These are phyloP conservation scores for Entomyzon cyanotis DNA, from an alignment of 2,113 vertebrate genomes.

Conservation along the genomic window DNA sequence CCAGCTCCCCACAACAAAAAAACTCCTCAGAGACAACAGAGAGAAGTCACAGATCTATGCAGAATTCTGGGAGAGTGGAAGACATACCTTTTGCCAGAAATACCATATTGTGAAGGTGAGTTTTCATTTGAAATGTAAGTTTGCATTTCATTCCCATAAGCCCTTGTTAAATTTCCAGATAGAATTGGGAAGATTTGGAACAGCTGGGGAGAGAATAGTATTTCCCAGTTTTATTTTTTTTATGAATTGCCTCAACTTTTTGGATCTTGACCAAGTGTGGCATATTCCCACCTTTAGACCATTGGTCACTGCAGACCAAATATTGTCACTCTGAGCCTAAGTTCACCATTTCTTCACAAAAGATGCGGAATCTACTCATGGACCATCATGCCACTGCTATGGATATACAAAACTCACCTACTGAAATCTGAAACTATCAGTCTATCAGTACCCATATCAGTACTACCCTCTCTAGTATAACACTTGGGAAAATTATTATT, in stretches of 20 bases:
- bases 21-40: neutral
- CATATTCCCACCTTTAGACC: neutral
- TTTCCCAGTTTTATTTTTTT: neutral
- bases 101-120: rapidly evolving
- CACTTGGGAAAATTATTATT: neutral
- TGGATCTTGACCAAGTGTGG: rapidly evolving
- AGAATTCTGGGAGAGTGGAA: neutral
- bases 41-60: neutral
- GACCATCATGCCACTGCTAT: neutral
- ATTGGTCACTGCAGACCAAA: neutral
- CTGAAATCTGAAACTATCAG: neutral
- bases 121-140: neutral
- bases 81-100: neutral
- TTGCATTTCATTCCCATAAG: neutral
- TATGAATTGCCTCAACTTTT: neutral
- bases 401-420: neutral
- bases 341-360: neutral
- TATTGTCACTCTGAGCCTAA: rapidly evolving
- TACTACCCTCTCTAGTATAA: neutral
- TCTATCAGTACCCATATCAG: neutral
- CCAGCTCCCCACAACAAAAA: neutral
- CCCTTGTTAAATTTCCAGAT: neutral
- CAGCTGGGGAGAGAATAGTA: neutral
- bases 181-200: neutral
- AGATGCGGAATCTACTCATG: neutral